Conservation (phyloP, 2,888 invertebrate species). For the Euproctis similis region DNA sequence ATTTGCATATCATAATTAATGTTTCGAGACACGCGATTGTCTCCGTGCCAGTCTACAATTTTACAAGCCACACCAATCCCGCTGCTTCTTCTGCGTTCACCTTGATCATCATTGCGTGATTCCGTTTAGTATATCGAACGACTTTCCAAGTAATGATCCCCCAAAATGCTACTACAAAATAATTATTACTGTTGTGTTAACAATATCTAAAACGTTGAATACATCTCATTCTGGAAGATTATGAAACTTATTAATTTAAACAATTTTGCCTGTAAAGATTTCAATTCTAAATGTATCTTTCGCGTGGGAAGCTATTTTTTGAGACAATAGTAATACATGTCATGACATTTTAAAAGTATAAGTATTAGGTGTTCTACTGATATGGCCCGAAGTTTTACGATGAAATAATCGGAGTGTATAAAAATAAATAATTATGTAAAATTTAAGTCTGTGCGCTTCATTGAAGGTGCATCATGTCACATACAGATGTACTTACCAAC, state of each 20-base stretch:
- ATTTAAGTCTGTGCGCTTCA: constrained; percentile 20
- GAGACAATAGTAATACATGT: no score
- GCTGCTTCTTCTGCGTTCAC: constrained; percentile 19
- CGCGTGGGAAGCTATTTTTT: no score
- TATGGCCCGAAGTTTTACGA: no score
- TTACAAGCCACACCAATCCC: constrained; percentile 17
- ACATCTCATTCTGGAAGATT: background rate
- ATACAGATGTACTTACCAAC: constrained; percentile 26
- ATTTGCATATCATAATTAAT: constrained; percentile 25
- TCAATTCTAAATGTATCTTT: no score
- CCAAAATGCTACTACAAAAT: constrained; percentile 7
- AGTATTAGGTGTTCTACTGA: no score
- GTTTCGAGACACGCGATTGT: constrained; percentile 21
- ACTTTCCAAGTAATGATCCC: constrained; percentile 12
- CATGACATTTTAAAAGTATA: no score
- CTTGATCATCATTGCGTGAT: constrained; percentile 17
- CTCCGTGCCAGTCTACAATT: constrained; percentile 24
- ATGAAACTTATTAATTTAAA: no score
- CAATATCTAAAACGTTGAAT: background rate
- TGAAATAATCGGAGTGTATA: no score
- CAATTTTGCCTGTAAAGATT: no score
- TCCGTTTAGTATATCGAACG: constrained; percentile 6
- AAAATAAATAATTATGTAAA: no score
- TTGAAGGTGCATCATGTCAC: constrained; percentile 18
- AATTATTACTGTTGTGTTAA: background rate